Evolutionary conservation across 2,113 vertebrate genomes (phyloP).

Genomic region (Haemorhous mexicanus): DNA sequence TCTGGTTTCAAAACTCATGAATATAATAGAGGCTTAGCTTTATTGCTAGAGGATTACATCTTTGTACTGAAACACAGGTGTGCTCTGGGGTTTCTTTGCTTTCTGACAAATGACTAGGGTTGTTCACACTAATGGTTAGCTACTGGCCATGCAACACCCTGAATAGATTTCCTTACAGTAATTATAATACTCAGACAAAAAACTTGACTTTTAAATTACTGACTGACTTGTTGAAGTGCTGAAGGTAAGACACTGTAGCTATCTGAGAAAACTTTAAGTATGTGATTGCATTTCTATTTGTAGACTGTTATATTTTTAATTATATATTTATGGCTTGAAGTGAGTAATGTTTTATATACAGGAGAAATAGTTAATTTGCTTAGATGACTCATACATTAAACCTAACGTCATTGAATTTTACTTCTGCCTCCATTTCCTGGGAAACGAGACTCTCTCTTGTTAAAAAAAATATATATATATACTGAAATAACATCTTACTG

Average conservation of each 20-base stretch:
- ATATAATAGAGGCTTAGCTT: background rate
- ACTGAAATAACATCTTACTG: background rate
- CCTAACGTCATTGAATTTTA: background rate
- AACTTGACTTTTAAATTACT: background rate
- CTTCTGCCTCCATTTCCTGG: background rate
- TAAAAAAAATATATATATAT: background rate
- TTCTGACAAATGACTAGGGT: background rate
- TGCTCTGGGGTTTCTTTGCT: background rate
- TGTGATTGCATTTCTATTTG: constrained; percentile 1
- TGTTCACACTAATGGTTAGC: background rate
- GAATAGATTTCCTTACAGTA: background rate
- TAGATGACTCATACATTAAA: constrained; percentile 18
- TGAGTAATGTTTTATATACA: constrained; percentile 21
- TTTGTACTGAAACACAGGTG: background rate
- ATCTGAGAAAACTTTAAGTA: background rate
- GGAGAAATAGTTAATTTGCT: constrained; percentile 27
- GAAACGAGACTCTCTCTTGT: background rate
- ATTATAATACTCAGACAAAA: background rate
- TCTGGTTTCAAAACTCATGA: background rate
- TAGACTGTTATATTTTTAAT: background rate
- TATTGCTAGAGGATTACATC: background rate
- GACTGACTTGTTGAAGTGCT: background rate
- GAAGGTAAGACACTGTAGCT: background rate
- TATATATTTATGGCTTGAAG: constrained; percentile 10
- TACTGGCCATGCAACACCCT: background rate